A percentile compares a stretch with the other conserved stretches of the same genome.
Conservation (phyloP, 2,888 invertebrate species). For the Gibbula magus region DNA sequence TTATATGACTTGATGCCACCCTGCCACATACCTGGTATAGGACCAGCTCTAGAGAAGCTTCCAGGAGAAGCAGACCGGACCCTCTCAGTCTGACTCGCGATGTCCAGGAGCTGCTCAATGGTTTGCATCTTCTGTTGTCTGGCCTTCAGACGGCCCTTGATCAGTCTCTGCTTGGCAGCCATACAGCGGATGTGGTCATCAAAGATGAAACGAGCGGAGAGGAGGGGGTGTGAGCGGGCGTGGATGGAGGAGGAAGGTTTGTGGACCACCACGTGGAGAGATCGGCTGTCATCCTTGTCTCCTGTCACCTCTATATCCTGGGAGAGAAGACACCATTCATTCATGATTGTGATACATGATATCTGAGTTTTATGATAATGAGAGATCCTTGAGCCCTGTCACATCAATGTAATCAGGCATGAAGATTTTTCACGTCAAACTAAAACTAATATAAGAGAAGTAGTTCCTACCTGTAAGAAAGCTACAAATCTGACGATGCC, state of each 20-base stretch:
- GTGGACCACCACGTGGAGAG: conserved; percentile 94
- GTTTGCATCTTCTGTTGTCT: conserved; percentile 97
- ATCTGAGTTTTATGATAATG: too few relatives aligned
- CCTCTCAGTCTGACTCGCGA: conserved; percentile 46
- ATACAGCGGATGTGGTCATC: conserved; percentile 99
- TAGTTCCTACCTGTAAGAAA: conserved; percentile 81
- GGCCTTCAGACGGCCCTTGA: conserved; percentile 85
- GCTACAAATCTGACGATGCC: conserved; percentile 98
- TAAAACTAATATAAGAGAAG: too few relatives aligned
- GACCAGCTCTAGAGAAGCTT: conserved; percentile 47
- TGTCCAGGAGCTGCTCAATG: conserved; percentile 91
- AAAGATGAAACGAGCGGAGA: conserved; percentile 85
- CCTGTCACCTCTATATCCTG: conserved; percentile 95
- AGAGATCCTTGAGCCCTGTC: too few relatives aligned
- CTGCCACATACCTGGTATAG: conserved; percentile 59
- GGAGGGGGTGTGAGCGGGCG: conserved; percentile 72
- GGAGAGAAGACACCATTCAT: too few relatives aligned
- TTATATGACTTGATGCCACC: not conserved
- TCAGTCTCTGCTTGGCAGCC: conserved; percentile 94
- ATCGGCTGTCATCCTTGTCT: conserved; percentile 96
- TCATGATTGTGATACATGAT: too few relatives aligned
- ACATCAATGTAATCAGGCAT: too few relatives aligned
- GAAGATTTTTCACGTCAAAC: too few relatives aligned
- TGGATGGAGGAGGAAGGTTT: conserved; percentile 80
- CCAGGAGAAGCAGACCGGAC: conserved; percentile 27